These are phyloP conservation scores for Pangasius krempfi DNA, from an alignment of 2,797 vertebrate species.

Conservation along the genomic window DNA sequence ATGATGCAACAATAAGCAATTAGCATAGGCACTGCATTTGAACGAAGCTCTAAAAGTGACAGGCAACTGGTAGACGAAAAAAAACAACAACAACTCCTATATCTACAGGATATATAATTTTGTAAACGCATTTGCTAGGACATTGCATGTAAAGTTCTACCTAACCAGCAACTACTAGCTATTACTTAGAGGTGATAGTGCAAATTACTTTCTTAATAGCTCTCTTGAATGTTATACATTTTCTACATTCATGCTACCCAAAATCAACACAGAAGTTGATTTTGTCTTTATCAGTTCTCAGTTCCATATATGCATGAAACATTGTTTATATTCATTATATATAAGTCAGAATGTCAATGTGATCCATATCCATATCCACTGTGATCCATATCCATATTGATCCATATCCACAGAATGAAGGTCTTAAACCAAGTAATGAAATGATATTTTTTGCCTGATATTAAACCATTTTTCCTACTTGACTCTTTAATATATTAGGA, in stretches of 20 bases:
- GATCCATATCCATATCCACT: too few relatives aligned
- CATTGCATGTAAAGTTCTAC: not conserved
- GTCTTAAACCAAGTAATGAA: not conserved
- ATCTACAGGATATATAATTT: not conserved
- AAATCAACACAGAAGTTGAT: not conserved
- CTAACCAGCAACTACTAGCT: not conserved
- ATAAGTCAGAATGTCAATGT: not conserved
- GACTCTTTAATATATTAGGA: not conserved
- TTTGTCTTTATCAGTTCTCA: not conserved
- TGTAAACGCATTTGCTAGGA: not conserved
- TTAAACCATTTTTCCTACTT: not conserved
- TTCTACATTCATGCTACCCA: too few relatives aligned
- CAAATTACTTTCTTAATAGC: not conserved
- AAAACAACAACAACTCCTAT: not conserved
- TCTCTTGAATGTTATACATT: not conserved
- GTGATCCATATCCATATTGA: too few relatives aligned
- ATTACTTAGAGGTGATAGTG: not conserved
- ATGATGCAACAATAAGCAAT: not conserved
- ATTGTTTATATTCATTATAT: not conserved
- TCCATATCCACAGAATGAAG: not conserved
- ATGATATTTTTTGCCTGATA: not conserved
- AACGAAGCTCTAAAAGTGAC: not conserved
- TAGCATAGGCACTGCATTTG: not conserved
- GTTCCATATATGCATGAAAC: not conserved
- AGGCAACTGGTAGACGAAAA: not conserved